Base-by-base conservation (phyloP, 2,113 vertebrate species). In the Gallinago undulata region DNA sequence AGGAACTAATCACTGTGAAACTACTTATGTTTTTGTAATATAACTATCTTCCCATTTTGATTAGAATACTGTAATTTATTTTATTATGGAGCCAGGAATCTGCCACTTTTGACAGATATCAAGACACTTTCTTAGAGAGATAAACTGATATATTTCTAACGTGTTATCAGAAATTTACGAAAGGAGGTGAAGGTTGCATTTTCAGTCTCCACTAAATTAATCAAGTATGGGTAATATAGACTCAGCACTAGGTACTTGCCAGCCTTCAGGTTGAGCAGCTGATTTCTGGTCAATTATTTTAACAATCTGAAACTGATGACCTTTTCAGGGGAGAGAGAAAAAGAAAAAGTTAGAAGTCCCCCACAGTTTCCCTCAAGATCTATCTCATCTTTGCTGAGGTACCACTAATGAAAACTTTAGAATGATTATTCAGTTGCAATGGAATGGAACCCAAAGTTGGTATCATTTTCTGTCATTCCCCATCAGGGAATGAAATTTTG, bases 311-410 rank as follows among this genome's bases (percentile, higher is more conserved):
- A 73, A 60, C 1, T 25, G 9, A 47, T 47, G 0, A 55, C 23
- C 5, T 28, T 85, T 72, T 21, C 9, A 7, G 55, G 1, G 9
- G 3, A 0, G 1, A 5, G 28, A 68, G 56, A 22, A 6, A 31
- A 21, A 21, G 13, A 14, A 59, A 11, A 51, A 35, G 1, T 0
- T 7, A 10, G 53, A 87, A 88, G 28, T 47, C 3, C 25, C 0
- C 33, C 19, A 16, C 23, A 47, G 3, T 9, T 74, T 77, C 28
- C 24, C 8, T 73, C 18, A 23, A 30, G 31, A 37, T 39, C 53
- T 51, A 2, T 35, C 31, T 47, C 11, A 6, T 70, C 17, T 45
- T 85, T 28, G 7, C 11, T 13, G 10, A 78, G 13, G 4, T 53
- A 48, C 8, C 12, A 57, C 22, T 57, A 56, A 51, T 13, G 8